These are phyloP conservation scores for Ladona fulva DNA, from an alignment of 1,140 invertebrate species.

Conservation along the genomic window DNA sequence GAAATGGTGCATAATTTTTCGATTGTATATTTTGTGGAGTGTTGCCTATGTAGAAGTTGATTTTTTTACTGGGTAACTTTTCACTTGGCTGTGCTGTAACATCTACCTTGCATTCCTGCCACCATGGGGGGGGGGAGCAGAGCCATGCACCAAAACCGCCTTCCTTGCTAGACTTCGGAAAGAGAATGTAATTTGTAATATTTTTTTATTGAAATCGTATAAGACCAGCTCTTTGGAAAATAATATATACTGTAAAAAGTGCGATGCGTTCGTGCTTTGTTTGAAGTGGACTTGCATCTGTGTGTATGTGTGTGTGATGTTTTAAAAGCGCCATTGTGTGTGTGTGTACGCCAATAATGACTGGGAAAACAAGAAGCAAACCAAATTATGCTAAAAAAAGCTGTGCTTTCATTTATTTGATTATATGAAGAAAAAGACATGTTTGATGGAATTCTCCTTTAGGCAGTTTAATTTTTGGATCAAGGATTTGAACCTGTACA, in stretches of 20 bases:
- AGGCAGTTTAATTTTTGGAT: not conserved
- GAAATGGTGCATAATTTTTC: not conserved
- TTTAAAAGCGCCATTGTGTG: not conserved
- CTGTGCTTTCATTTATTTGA: not conserved
- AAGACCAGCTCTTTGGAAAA: not conserved
- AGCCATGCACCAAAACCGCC: not conserved
- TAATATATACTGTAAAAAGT: constrained; percentile 6
- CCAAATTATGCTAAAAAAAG: not conserved
- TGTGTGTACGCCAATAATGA: not conserved
- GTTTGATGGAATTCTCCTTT: not conserved
- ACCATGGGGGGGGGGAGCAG: not conserved
- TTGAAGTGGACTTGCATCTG: not conserved
- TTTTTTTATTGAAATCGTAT: constrained; percentile 9
- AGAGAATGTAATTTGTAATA: constrained; percentile 4
- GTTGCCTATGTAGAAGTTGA: not conserved
- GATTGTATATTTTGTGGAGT: constrained; percentile 2
- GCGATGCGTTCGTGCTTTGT: not conserved
- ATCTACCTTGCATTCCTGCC: not conserved
- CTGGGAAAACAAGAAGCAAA: not conserved
- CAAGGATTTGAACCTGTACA: not conserved
- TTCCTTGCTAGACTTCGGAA: not conserved
- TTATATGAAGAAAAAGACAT: not conserved
- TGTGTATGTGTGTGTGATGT: not conserved
- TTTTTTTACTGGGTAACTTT: constrained; percentile 1
- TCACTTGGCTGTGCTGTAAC: not conserved